phyloP scores from a whole-genome alignment of 1,140 invertebrate genomes.

The Cherax destructor region DNA sequence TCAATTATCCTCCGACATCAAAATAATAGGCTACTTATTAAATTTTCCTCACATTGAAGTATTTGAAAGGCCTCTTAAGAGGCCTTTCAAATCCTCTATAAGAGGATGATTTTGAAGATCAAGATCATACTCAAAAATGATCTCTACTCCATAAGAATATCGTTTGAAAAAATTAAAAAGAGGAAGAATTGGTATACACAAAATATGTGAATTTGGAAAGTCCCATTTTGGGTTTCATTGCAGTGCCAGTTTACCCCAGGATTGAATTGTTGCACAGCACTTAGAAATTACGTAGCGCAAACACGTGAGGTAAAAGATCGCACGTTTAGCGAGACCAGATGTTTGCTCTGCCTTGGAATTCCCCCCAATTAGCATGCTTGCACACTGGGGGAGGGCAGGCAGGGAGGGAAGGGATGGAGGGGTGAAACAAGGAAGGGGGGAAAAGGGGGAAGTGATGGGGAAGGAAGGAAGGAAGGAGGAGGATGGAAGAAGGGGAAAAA shows the following conservation, averaged over 20 bases:
- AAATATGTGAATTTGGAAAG: no score
- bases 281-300: not conserved
- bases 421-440: not conserved
- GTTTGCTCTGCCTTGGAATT: not conserved
- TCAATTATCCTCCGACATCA: no score
- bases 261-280: slow-evolving; percentile 8
- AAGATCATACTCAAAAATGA: no score
- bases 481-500: not conserved
- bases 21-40: no score
- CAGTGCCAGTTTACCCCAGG: not conserved
- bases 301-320: not conserved
- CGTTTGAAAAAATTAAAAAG: no score
- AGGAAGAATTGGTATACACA: no score
- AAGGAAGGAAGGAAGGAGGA: not conserved
- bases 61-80: no score
- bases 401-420: not conserved
- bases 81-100: no score
- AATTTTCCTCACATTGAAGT: no score
- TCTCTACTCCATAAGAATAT: no score
- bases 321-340: not conserved
- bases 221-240: no score
- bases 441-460: not conserved
- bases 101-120: no score
- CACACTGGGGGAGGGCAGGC: not conserved
- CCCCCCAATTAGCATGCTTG: slow-evolving; percentile 27